phyloP scores from a whole-genome alignment of 2,888 invertebrate genomes.

The Thecophora atra region DNA sequence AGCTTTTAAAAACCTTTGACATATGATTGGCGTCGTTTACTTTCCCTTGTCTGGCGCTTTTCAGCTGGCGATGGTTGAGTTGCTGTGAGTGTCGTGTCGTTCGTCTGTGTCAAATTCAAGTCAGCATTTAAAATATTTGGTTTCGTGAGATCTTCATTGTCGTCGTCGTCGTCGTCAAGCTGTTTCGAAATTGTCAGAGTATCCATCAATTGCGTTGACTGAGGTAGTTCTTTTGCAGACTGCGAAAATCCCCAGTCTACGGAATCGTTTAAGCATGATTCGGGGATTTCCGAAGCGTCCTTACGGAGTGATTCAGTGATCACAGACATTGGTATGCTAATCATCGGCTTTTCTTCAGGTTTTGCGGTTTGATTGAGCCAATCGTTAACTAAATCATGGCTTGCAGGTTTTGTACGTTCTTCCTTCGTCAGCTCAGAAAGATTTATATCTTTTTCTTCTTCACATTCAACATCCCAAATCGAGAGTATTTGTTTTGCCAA shows the following conservation, averaged over 20 bases:
- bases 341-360: constrained; percentile 18
- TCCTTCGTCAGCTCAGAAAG: constrained; percentile 6
- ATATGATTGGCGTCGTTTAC: constrained; percentile 46
- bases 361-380: too few species aligned
- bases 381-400: constrained; percentile 17
- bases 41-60: constrained; percentile 36
- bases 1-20: constrained; percentile 50
- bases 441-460: constrained; percentile 41
- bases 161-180: background rate
- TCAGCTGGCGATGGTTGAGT: background rate
- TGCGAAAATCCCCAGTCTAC: background rate
- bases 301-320: background rate
- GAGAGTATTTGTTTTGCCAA: constrained; percentile 50
- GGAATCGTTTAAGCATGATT: background rate
- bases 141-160: background rate
- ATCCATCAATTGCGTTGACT: constrained; percentile 29
- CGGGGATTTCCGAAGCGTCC: background rate
- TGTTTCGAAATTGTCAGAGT: background rate
- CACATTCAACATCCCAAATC: constrained; percentile 53
- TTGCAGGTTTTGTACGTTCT: constrained; percentile 7
- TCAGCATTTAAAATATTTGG: too few species aligned
- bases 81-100: background rate
- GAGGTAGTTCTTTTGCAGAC: background rate
- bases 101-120: background rate
- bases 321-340: constrained; percentile 4